Conservation (phyloP, 2,888 invertebrate species). For the Acanthosepion esculentum region DNA sequence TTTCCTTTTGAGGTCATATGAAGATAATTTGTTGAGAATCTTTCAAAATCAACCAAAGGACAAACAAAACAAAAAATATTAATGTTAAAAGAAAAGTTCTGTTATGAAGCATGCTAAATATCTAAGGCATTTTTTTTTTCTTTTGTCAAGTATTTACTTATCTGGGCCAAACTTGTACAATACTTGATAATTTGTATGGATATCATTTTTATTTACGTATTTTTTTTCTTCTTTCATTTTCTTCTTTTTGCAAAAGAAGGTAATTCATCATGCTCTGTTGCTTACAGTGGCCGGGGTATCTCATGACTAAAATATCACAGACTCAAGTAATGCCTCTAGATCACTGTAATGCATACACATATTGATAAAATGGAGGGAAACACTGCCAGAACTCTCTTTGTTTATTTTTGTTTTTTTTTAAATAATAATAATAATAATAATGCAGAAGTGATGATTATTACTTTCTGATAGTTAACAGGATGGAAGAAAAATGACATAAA, state of each 20-base stretch:
- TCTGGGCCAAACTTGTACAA: not conserved
- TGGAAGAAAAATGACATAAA: constrained; percentile 16
- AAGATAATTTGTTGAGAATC: not conserved
- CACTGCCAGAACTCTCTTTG: constrained; percentile 17
- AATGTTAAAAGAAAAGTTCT: not conserved
- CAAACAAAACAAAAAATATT: not conserved
- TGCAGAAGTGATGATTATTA: not conserved
- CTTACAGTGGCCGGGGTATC: constrained; percentile 25
- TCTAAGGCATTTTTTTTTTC: constrained; percentile 15
- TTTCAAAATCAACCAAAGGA: not conserved
- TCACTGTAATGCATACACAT: constrained; percentile 33
- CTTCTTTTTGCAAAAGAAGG: not conserved
- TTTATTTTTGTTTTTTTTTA: not conserved
- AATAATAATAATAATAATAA: not conserved
- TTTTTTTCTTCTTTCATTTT: not conserved
- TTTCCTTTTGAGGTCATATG: not conserved
- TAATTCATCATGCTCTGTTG: constrained; percentile 8
- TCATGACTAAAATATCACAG: constrained; percentile 33
- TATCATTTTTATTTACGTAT: not conserved
- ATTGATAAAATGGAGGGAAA: constrained; percentile 33
- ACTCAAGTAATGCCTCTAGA: constrained; percentile 33
- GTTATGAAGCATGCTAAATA: not conserved
- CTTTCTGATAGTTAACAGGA: constrained; percentile 1
- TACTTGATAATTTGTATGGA: constrained; percentile 21
- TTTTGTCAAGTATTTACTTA: constrained; percentile 22